A percentile compares a stretch with the other conserved stretches of the same genome.
phyloP scores from a whole-genome alignment of 2,113 vertebrate species.

The Alligator sinensis region DNA sequence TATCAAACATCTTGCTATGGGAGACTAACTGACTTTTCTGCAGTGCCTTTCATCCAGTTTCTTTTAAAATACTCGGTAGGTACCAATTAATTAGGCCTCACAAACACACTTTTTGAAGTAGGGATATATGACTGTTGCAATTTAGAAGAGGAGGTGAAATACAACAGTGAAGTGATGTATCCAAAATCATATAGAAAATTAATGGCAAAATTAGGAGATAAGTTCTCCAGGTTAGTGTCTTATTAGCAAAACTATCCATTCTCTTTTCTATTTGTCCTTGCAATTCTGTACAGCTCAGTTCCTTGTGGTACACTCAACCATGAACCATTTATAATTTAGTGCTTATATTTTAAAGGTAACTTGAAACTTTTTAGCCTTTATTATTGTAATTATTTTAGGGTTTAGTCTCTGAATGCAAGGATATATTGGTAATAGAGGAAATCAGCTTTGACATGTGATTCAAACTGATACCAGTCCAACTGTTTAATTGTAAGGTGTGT shows the following conservation, averaged over 20 bases:
- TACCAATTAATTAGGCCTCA: neutral
- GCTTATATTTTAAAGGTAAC: neutral
- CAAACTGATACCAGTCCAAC: neutral
- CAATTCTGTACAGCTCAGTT: neutral
- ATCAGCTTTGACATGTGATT: neutral
- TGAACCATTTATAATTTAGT: neutral
- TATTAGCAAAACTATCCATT: neutral
- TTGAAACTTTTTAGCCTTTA: neutral
- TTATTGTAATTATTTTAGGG: neutral
- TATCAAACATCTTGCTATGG: neutral
- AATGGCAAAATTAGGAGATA: neutral
- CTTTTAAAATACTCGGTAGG: neutral
- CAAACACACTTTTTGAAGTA: neutral
- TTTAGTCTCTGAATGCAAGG: neutral
- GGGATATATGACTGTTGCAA: neutral
- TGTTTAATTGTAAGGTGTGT: slow-evolving; percentile 7
- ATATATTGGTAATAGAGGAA: slow-evolving; percentile 2
- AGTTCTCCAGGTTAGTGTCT: neutral
- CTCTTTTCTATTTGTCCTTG: neutral
- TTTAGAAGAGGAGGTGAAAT: neutral
- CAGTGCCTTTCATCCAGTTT: neutral
- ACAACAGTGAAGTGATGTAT: neutral
- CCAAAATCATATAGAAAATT: neutral
- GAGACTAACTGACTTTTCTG: neutral
- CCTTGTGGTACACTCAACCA: neutral